Evolutionary conservation across 2,797 vertebrate genomes (phyloP), one percentile per base, ranked within the genome.

Genomic region (Anguilla anguilla): DNA sequence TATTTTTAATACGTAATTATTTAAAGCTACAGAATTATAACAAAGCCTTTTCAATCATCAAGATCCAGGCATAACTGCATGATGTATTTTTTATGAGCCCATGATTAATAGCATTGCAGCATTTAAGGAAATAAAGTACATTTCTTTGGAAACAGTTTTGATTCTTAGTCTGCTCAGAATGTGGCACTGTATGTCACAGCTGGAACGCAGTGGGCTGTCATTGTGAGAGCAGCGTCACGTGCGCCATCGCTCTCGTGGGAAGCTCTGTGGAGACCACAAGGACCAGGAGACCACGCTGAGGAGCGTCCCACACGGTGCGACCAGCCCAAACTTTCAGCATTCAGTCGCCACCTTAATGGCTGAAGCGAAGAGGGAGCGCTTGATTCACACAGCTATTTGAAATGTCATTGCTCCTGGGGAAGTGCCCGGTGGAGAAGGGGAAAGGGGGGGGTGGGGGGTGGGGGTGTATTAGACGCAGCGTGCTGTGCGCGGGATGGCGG

Each of bases 321-420:
- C 85, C 85, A 86, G 59, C 85, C 72, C 89, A 89, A 92, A 90
- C 88, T 91, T 91, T 93, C 89, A 89, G 94, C 94, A 95, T 94
- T 92, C 93, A 91, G 90, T 92, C 83, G 92, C 89, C 92, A 93
- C 93, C 91, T 94, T 96, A 95, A 96, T 94, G 94, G 94, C 92
- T 91, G 92, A 93, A 93, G 90, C 93, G 92, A 91, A 92, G 92
- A 95, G 95, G 96, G 93, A 94, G 95, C 93, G 94, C 89, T 93
- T 95, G 95, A 96, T 96, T 96, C 95, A 96, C 95, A 94, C 92
- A 92, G 93, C 94, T 95, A 94, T 94, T 95, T 94, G 93, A 95
- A 95, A 96, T 93, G 92, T 93, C 92, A 94, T 94, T 69, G 94
- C 94, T 95, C 9, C 91, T 86, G 92, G 94, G 93, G 91, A 93